Evolutionary conservation across 64 coral and sea anemone species (phyloP).

Genomic region (Pocillopora damicornis): DNA sequence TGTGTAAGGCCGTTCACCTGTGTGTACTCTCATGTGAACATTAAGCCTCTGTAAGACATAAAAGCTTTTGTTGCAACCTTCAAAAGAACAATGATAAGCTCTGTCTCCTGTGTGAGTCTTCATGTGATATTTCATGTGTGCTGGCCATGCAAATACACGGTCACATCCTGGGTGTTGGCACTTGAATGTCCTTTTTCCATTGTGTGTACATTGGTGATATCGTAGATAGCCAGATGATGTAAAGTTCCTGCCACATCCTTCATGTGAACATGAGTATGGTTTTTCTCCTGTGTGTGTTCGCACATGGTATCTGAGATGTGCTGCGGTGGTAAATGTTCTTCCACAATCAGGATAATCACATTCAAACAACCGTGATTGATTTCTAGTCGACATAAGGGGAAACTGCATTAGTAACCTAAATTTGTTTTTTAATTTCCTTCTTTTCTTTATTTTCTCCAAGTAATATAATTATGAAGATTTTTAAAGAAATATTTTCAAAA

Average conservation of each 20-base stretch:
- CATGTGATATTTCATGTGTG: constrained; percentile 93
- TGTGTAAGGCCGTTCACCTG: constrained; percentile 76
- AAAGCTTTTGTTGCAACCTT: constrained; percentile 88
- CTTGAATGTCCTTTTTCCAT: constrained; percentile 85
- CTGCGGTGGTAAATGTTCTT: constrained; percentile 53
- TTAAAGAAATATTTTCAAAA: no score
- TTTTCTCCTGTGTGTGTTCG: constrained; percentile 80
- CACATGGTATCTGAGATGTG: constrained; percentile 60
- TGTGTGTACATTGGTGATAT: constrained; percentile 85
- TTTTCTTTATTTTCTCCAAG: no score
- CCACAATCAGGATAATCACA: constrained; percentile 62
- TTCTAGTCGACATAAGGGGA: not conserved
- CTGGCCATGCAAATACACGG: constrained; percentile 88
- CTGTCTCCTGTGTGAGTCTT: constrained; percentile 88
- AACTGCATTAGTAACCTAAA: not conserved
- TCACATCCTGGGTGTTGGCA: constrained; percentile 90
- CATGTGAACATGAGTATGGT: constrained; percentile 58
- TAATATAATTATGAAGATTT: not conserved
- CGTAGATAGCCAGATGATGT: constrained; percentile 88
- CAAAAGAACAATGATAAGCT: constrained; percentile 76
- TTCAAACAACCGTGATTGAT: constrained; percentile 57
- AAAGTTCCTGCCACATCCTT: constrained; percentile 78
- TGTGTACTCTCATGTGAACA: constrained; percentile 82
- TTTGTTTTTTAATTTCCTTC: not conserved
- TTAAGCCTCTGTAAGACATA: constrained; percentile 86